Evolutionary conservation across 1,140 invertebrate genomes (phyloP).

Genomic region (Solen grandis): DNA sequence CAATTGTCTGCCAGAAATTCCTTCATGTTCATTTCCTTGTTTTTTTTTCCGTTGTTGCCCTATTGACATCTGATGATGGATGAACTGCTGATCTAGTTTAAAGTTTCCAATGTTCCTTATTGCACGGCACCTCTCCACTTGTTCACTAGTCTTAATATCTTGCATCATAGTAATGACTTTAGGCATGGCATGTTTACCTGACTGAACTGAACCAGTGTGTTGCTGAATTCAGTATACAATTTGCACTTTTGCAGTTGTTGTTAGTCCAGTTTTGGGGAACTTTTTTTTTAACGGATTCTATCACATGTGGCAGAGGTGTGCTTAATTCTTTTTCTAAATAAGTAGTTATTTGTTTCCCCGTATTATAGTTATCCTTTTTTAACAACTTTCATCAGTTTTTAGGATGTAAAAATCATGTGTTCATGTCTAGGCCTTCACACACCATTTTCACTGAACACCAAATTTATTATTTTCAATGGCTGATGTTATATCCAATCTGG

Average conservation of each 20-base stretch:
- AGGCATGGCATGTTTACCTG: too few species aligned
- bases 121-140: constrained; percentile 4
- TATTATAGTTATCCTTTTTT: neutral
- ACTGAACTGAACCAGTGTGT: constrained; percentile 19
- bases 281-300: neutral
- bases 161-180: neutral
- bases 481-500: neutral
- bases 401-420: neutral
- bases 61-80: neutral
- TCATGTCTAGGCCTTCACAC: neutral
- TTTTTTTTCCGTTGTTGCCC: too few species aligned
- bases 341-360: neutral
- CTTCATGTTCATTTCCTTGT: too few species aligned
- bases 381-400: neutral
- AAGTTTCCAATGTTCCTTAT: neutral
- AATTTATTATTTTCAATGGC: neutral
- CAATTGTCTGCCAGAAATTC: too few species aligned
- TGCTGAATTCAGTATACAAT: constrained; percentile 14
- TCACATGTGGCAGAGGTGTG: neutral
- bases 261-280: neutral
- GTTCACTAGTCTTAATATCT: neutral
- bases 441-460: constrained; percentile 4
- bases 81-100: too few species aligned
- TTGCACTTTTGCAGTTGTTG: constrained; percentile 16
- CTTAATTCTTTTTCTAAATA: neutral